phyloP scores from a whole-genome alignment of 2,888 invertebrate genomes.

The Metopia argyrocephala region DNA sequence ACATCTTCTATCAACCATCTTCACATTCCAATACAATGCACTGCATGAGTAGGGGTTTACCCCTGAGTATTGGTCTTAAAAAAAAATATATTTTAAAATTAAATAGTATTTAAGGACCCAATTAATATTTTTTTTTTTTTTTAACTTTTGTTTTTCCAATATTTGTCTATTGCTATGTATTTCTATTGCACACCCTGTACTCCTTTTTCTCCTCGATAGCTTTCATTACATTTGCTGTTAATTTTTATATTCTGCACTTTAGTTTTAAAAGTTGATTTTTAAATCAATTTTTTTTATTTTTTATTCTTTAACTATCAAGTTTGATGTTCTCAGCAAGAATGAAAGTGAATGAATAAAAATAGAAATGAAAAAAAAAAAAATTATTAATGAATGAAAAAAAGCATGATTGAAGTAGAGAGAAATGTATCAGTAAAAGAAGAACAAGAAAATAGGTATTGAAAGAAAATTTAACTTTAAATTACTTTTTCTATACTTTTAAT shows the following conservation, averaged over 20 bases:
- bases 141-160: background rate
- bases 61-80: no score
- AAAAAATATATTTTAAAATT: no score
- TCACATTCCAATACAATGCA: no score
- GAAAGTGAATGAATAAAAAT: conserved; percentile 18
- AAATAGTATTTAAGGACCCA: no score
- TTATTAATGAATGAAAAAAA: background rate
- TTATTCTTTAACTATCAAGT: conserved; percentile 12
- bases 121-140: conserved; percentile 15
- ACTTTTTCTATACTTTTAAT: conserved; percentile 34
- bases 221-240: conserved; percentile 27
- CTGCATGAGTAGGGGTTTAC: no score
- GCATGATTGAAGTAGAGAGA: background rate
- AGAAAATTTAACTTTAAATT: conserved; percentile 42
- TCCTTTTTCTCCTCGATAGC: background rate
- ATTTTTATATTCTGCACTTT: conserved; percentile 15
- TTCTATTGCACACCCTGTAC: conserved; percentile 32
- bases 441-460: background rate
- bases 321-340: conserved; percentile 11
- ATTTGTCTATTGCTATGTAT: conserved; percentile 25
- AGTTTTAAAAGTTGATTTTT: conserved; percentile 37
- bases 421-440: background rate
- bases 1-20: no score
- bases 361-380: background rate
- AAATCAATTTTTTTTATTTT: background rate